Evolutionary conservation across 2,113 vertebrate species (phyloP), one percentile per base, ranked within the genome.

Genomic region (Serilophus lunatus): DNA sequence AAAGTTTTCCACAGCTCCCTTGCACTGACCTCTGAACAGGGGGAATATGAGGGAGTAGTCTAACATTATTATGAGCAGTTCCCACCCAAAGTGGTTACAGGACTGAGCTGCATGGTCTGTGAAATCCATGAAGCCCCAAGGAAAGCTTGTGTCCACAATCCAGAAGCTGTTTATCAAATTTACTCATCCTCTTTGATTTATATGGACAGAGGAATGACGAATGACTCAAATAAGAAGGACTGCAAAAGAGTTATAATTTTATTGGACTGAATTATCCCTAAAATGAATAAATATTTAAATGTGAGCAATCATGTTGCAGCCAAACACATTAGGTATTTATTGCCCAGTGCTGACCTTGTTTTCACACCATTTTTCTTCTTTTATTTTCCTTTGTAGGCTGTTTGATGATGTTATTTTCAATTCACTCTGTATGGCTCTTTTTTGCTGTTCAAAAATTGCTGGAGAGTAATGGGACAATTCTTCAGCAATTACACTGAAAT

Each of bases 251-350:
- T 38, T 78, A 47, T 28, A 54, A 69, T 59, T 60, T 88, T 80
- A 82, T 81, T 75, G 56, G 44, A n/a, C 35, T 45, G 60, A 96
- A 81, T 92, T 71, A 53, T 74, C 19, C 36, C 24, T 95, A 64
- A 96, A 95, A 81, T 42, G 60, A 90, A 92, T 78, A 88, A 95
- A 90, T 96, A 93, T 93, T 96, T 68, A 96, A 97, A 96, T 95
- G 26, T 26, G 35, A 90, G n/a, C 38, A 78, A 81, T 84, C 47
- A 7, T 54, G 81, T 60, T 56, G 44, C 35, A 90, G 36, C 33
- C 82, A 68, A 40, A 81, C 12, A 64, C 45, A 64, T 91, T 93
- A 60, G 31, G 29, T 71, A 8, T 56, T 81, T 95, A 88, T 93
- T 86, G 75, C 83, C 68, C 45, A 36, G 20, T 49, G 15, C 28